Conservation (phyloP, 2,888 invertebrate genomes). For the Drosophila prostipennis region DNA sequence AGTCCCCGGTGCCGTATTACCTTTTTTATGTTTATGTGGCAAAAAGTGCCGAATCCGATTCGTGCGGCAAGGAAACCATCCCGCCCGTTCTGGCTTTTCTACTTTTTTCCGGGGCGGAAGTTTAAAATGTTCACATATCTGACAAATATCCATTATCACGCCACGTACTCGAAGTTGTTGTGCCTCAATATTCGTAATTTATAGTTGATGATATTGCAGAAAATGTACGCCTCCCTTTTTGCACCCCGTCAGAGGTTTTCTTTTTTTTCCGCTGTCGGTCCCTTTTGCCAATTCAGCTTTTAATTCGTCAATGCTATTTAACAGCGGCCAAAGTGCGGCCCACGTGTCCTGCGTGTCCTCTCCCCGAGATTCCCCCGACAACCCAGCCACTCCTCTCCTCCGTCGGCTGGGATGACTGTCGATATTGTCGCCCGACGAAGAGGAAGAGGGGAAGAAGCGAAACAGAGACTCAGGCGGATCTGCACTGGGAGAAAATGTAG, state of each 20-base stretch:
- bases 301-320: slow-evolving; percentile 77
- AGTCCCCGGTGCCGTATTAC: slow-evolving; percentile 73
- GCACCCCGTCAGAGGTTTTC: slow-evolving; percentile 12
- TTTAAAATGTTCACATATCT: slow-evolving; percentile 79
- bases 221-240: slow-evolving; percentile 45
- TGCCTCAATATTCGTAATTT: slow-evolving; percentile 77
- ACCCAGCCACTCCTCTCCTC: slow-evolving; percentile 12
- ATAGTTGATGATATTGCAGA: slow-evolving; percentile 79
- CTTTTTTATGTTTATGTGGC: slow-evolving; percentile 76
- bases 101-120: slow-evolving; percentile 49
- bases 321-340: slow-evolving; percentile 50
- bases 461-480: slow-evolving; percentile 2
- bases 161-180: slow-evolving; percentile 70
- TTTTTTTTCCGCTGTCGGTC: slow-evolving; percentile 13
- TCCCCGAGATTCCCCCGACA: slow-evolving; percentile 10
- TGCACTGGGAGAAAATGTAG: slow-evolving; percentile 8
- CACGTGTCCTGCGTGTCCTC: slow-evolving; percentile 15
- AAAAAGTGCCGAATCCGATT: slow-evolving; percentile 45
- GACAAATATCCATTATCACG: slow-evolving; percentile 80
- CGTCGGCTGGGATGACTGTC: slow-evolving; percentile 61
- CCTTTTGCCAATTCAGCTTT: slow-evolving; percentile 78
- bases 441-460: slow-evolving; percentile 3
- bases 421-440: slow-evolving; percentile 21
- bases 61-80: slow-evolving; percentile 48
- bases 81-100: neutral